Percentiles rank a stretch among this genome's conserved stretches.
These are phyloP conservation scores for Rhagonycha lutea DNA, from an alignment of 2,888 invertebrate genomes.

Conservation along the genomic window DNA sequence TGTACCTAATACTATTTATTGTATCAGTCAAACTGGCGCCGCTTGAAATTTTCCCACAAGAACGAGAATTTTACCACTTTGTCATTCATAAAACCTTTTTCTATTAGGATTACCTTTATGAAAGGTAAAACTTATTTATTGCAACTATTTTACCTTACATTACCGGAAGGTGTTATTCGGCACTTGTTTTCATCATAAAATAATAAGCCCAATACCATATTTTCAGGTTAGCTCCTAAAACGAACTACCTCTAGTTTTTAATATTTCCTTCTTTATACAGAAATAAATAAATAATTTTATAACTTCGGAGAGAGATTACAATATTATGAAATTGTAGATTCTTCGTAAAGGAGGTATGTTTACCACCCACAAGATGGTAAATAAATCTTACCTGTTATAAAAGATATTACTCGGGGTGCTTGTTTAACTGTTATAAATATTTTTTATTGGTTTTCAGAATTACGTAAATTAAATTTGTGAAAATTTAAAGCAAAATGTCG, in stretches of 20 bases:
- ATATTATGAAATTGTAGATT: neutral
- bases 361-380: neutral
- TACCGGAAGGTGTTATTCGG: constrained; percentile 18
- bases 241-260: neutral
- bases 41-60: constrained; percentile 13
- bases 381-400: neutral
- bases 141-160: constrained; percentile 12
- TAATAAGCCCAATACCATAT: neutral
- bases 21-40: neutral
- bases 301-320: neutral
- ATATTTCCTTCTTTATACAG: neutral
- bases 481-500: no score
- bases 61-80: neutral
- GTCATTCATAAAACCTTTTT: constrained; percentile 10
- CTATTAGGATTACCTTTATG: constrained; percentile 7
- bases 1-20: neutral
- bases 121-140: constrained; percentile 16
- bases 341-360: constrained; percentile 1
- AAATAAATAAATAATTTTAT: constrained; percentile 11
- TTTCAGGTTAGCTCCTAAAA: neutral
- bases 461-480: no score
- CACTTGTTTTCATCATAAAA: constrained; percentile 15
- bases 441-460: no score
- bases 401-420: neutral
- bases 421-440: no score